Evolutionary conservation across 1,140 invertebrate genomes (phyloP).

Genomic region (Tetramorium alpestre): DNA sequence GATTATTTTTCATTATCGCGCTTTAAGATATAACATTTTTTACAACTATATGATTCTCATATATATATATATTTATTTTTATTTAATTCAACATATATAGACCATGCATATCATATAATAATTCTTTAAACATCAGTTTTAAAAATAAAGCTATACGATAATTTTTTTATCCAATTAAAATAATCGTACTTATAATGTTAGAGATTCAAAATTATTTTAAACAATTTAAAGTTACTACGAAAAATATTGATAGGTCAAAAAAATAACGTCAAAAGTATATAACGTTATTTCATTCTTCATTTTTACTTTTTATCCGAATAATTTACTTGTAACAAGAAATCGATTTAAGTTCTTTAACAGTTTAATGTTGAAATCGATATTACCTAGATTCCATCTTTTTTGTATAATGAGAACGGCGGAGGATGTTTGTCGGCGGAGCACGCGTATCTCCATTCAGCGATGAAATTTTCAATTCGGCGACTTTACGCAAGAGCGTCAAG

Average conservation of each 20-base stretch:
- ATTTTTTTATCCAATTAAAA: not conserved
- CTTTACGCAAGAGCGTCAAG: conserved; percentile 45
- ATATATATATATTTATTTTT: not conserved
- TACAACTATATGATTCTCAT: not conserved
- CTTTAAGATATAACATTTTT: not conserved
- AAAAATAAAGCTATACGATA: not conserved
- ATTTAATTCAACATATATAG: not conserved
- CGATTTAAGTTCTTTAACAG: not conserved
- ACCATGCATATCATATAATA: not conserved
- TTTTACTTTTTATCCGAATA: not conserved
- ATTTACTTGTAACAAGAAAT: not conserved
- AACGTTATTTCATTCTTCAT: not conserved
- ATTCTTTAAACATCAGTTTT: not conserved
- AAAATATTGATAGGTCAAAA: not conserved
- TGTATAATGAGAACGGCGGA: not conserved
- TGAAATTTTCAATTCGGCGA: conserved; percentile 69
- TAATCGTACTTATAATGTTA: not conserved
- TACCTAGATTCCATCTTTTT: not conserved
- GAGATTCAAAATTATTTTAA: not conserved
- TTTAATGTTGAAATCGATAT: not conserved
- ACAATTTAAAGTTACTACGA: not conserved
- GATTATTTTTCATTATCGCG: not conserved
- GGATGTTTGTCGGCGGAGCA: conserved; percentile 26
- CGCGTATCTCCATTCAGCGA: conserved; percentile 45
- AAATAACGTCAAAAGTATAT: not conserved